Conservation (phyloP, 2,113 vertebrate genomes). For the Barnardius zonarius region DNA sequence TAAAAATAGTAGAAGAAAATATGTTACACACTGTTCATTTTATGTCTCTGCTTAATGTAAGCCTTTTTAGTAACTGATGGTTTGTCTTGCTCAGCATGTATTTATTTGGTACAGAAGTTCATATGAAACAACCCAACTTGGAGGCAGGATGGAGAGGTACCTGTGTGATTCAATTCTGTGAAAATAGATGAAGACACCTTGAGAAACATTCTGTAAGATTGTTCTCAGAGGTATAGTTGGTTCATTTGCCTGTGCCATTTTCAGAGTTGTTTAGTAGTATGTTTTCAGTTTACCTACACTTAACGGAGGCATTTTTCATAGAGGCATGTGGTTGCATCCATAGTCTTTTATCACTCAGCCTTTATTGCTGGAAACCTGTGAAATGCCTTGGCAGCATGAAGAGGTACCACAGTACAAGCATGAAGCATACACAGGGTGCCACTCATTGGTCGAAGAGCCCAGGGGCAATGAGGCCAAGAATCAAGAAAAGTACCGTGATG, state of each 20-base stretch:
- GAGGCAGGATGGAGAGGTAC: not conserved
- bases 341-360: not conserved
- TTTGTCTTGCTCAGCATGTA: not conserved
- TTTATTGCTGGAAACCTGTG: not conserved
- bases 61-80: not conserved
- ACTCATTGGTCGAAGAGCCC: rapidly evolving
- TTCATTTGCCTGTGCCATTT: not conserved
- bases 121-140: not conserved
- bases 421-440: rapidly evolving
- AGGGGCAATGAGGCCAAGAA: not conserved
- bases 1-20: not conserved
- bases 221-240: not conserved
- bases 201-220: not conserved
- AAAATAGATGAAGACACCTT: not conserved
- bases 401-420: not conserved
- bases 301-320: not conserved
- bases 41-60: not conserved
- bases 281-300: not conserved
- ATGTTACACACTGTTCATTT: not conserved
- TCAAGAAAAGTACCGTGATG: not conserved
- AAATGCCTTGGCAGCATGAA: not conserved
- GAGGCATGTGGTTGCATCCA: not conserved
- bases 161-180: not conserved
- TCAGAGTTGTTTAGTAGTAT: not conserved
- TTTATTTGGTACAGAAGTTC: not conserved